Base-by-base conservation (phyloP, 2,113 vertebrate genomes). In the Scytalopus superciliaris region DNA sequence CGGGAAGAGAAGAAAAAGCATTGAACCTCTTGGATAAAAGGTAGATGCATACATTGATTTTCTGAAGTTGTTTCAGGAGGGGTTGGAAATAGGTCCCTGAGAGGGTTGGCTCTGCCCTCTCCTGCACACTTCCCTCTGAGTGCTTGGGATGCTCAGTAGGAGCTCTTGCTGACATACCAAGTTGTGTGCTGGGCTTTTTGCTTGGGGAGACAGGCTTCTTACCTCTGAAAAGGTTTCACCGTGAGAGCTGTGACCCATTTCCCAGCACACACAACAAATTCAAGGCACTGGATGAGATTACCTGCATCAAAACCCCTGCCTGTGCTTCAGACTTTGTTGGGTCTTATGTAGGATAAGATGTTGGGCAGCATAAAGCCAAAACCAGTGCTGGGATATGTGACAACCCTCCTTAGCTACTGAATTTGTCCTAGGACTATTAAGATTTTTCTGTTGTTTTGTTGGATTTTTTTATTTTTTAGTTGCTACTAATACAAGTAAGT, bases 81-180 rank as follows among this genome's bases (percentile, higher is more conserved):
- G 7, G 5, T 17, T 64, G 35, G 52, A 47, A 62, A 23, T 37
- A 44, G n/a, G 14, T 70, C 5, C n/a, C 31, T 18, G 19, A 45
- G 45, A 45, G 45, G 45, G 45, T 21, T 45, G 53, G 27, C 67
- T 40, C 82, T 39, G 25, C 73, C 39, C 31, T 49, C 19, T 47
- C 19, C 45, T 39, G 44, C 2, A 0, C 2, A 0, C 14, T 52
- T 44, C 19, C 19, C n/a, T 70, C 25, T 37, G 50, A 52, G 23
- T 37, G 19, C 19, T 84, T 3, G 1, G 14, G 24, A 4, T 50
- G 44, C 27, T 76, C 5, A 23, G 57, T 1, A 5, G 82, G n/a
- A 81, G 18, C 49, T 73, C 30, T 69, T 76, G 33, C 49, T 72
- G 49, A 14, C 1, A 1, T 30, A 31, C 2, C 0, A 1, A 28